Evolutionary conservation across 1,140 invertebrate genomes (phyloP), one percentile per base, ranked within the genome.

Genomic region (Drosophila paulistorum): DNA sequence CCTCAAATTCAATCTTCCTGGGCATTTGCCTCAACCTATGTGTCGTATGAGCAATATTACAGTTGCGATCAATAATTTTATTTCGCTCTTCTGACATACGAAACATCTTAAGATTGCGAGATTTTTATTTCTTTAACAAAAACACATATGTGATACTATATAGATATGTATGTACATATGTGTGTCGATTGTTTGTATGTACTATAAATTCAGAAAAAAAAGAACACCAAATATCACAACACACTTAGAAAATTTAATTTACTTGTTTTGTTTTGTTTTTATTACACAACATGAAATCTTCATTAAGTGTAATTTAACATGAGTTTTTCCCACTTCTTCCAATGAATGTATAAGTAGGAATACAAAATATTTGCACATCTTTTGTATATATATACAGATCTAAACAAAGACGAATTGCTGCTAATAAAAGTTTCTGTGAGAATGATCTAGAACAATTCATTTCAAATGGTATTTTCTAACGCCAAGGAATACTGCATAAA

Each of bases 231-330:
- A 48, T 17, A 9, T 17, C 45, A 48, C 45, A 20, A 48, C 45
- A 20, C 7, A 48, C 14, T 48, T 20, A 5, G 17, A 20, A 10
- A 51, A 51, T 51, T 48, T 51, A 9, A 51, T 51, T 51, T 23
- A 51, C 45, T 51, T 51, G 45, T 23, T 51, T 11, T 37, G 7
- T 37, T 37, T 37, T 37, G 35, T 45, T 45, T 51, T 51, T 3
- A 51, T 51, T 51, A 51, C 45, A 51, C 45, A 51, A 51, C 45
- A 48, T 48, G 45, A 7, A 48, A 17, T 48, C 45, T 48, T 48
- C 45, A 51, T 51, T 51, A 51, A 51, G 45, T 51, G 45, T 51
- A 51, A 51, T 51, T 51, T 23, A 20, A 20, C 45, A 20, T 51
- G 45, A 51, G 45, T 20, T 48, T 48, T 17, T 20, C 14, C 45